These are phyloP conservation scores for Agraylea sexmaculata DNA, from an alignment of 1,140 invertebrate genomes.

Conservation along the genomic window DNA sequence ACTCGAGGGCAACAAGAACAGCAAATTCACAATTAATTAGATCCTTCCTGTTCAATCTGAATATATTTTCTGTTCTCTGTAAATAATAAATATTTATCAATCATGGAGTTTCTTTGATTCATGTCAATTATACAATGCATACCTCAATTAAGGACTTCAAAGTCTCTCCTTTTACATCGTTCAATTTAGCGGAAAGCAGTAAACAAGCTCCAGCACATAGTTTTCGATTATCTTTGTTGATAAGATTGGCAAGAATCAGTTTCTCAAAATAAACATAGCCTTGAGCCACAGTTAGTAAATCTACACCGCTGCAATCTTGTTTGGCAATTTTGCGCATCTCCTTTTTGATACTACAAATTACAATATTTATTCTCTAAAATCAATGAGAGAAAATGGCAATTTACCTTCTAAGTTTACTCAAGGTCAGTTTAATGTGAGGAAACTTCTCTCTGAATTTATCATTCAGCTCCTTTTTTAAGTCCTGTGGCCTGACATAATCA, in stretches of 20 bases:
- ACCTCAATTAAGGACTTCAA: constrained; percentile 82
- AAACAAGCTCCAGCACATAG: constrained; percentile 90
- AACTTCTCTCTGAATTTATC: constrained; percentile 95
- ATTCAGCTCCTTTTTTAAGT: constrained; percentile 94
- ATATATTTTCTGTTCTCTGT: constrained; percentile 80
- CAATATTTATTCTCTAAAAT: constrained; percentile 6
- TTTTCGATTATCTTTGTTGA: constrained; percentile 93
- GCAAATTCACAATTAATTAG: constrained; percentile 86
- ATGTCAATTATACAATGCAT: background rate
- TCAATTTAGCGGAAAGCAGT: constrained; percentile 87
- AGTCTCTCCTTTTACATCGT: constrained; percentile 86
- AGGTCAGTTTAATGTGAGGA: constrained; percentile 84
- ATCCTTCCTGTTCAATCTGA: constrained; percentile 85
- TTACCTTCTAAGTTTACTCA: constrained; percentile 94
- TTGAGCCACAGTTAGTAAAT: constrained; percentile 86
- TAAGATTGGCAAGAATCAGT: constrained; percentile 79
- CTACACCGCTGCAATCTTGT: constrained; percentile 66
- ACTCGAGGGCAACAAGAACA: constrained; percentile 87
- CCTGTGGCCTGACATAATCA: constrained; percentile 92
- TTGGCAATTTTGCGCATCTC: constrained; percentile 92
- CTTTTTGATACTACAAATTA: constrained; percentile 68
- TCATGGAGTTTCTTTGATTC: constrained; percentile 4
- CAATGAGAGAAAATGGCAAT: background rate
- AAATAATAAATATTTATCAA: constrained; percentile 25
- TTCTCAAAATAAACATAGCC: constrained; percentile 98